phyloP scores from a whole-genome alignment of 2,888 invertebrate genomes.

The Plebejus anna region DNA sequence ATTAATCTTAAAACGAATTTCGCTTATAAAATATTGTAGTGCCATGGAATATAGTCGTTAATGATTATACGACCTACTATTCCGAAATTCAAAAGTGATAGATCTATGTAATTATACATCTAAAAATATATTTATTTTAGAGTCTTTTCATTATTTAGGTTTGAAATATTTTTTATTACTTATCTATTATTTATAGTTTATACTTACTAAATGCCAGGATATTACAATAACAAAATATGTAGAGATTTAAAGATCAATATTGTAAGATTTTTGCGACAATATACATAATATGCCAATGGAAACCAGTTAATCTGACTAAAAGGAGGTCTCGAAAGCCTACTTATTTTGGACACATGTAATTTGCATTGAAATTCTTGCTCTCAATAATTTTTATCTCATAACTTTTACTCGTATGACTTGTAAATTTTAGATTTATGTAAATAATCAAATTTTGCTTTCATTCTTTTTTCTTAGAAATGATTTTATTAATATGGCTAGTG shows the following conservation, averaged over 20 bases:
- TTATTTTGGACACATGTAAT: neutral
- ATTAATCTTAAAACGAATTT: slow-evolving; percentile 26
- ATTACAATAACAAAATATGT: neutral
- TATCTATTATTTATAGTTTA: neutral
- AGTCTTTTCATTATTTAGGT: neutral
- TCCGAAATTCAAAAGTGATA: neutral
- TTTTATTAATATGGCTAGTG: neutral
- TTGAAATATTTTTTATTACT: neutral
- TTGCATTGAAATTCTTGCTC: neutral
- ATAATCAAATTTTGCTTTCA: neutral
- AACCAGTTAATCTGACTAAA: neutral
- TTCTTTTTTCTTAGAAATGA: neutral
- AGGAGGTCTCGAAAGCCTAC: neutral
- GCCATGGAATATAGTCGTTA: slow-evolving; percentile 45
- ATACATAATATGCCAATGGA: neutral
- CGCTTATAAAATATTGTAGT: slow-evolving; percentile 38
- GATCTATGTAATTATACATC: neutral
- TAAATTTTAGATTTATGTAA: neutral
- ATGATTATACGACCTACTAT: slow-evolving; percentile 20
- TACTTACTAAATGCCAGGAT: neutral
- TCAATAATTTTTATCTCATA: slow-evolving; percentile 2
- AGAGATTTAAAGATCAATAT: neutral
- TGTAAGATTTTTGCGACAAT: neutral
- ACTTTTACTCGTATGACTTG: neutral
- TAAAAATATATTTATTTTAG: neutral